Evolutionary conservation across 1,140 invertebrate species (phyloP).

Genomic region (Oreohelix idahoensis): DNA sequence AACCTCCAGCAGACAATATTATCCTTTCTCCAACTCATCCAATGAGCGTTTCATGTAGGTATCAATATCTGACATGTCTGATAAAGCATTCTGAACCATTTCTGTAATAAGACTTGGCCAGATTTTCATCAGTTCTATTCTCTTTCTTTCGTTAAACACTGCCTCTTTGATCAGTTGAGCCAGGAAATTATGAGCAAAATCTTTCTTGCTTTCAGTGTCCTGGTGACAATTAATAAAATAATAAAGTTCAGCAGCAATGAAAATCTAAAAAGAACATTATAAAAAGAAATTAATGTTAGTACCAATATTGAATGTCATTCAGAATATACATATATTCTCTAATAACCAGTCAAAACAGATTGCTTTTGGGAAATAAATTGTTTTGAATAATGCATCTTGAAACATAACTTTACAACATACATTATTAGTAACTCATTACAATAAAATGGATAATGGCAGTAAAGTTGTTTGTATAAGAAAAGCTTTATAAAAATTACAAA

Average conservation of each 20-base stretch:
- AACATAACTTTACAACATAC: too few species aligned
- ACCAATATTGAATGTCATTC: too few species aligned
- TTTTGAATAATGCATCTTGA: too few species aligned
- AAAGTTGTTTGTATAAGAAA: too few species aligned
- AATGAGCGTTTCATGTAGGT: conserved; percentile 68
- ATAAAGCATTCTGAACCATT: conserved; percentile 64
- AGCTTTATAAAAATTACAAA: too few species aligned
- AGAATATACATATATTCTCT: too few species aligned
- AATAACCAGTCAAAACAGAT: too few species aligned
- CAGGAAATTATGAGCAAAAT: conserved; percentile 62
- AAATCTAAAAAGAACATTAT: not conserved
- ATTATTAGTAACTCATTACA: too few species aligned
- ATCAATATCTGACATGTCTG: conserved; percentile 63
- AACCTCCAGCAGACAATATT: not conserved
- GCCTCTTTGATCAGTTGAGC: conserved; percentile 65
- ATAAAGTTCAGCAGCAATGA: not conserved
- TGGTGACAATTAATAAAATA: conserved; percentile 21
- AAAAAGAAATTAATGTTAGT: too few species aligned
- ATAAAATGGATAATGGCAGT: too few species aligned
- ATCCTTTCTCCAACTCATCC: conserved; percentile 66
- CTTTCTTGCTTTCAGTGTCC: conserved; percentile 50
- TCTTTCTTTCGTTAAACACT: conserved; percentile 65
- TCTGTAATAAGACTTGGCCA: conserved; percentile 69
- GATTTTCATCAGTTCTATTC: conserved; percentile 59
- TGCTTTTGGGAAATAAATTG: too few species aligned